Conservation (phyloP, 1,140 invertebrate genomes). For the Atta colombica region DNA sequence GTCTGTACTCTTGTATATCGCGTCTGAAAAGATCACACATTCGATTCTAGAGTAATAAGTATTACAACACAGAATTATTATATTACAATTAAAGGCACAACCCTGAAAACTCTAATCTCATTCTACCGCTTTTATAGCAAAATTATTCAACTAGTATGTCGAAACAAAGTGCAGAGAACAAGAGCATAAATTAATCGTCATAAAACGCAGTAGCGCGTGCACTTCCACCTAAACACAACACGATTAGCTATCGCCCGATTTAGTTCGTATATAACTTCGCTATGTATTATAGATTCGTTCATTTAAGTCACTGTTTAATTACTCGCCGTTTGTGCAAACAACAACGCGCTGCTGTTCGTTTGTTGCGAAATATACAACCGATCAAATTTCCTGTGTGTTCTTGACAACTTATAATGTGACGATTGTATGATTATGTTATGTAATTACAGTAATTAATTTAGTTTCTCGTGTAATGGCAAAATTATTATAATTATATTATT, state of each 20-base stretch:
- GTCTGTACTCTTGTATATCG: neutral
- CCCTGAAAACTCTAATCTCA: neutral
- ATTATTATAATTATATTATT: neutral
- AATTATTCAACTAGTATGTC: neutral
- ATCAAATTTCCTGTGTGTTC: conserved; percentile 30
- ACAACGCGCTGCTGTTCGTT: conserved; percentile 9
- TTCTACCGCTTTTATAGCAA: too few relatives aligned
- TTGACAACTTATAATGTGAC: conserved; percentile 16
- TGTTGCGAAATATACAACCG: neutral
- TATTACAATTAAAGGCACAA: neutral
- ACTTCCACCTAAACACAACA: neutral
- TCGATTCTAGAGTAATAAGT: neutral
- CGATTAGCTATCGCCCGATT: conserved; percentile 35
- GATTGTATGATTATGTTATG: neutral
- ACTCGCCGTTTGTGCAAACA: conserved; percentile 12
- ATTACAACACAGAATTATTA: neutral
- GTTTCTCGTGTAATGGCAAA: neutral
- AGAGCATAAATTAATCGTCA: conserved; percentile 1
- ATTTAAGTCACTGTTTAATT: conserved; percentile 32
- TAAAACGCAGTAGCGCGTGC: neutral
- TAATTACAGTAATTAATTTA: conserved; percentile 39
- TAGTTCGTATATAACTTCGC: neutral
- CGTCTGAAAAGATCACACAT: neutral
- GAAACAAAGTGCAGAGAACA: neutral
- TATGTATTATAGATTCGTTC: neutral